Evolutionary conservation across 2,797 vertebrate species (phyloP).

Genomic region (Microctenopoma lineatum): DNA sequence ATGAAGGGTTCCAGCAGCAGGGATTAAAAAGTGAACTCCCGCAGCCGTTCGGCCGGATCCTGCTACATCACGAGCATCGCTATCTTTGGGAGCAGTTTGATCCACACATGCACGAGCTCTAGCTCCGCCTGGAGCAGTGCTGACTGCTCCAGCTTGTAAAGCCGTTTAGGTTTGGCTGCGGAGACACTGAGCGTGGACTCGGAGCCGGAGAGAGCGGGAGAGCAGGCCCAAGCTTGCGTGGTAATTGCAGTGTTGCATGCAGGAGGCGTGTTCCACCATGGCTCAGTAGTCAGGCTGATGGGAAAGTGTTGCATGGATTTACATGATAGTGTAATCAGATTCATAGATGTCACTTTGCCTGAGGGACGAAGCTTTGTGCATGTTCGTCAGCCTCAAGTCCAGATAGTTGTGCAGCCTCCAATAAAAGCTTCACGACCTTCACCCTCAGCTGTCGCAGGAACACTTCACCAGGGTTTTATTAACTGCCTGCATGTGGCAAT

Average conservation of each 20-base stretch:
- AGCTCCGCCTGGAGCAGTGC: slow-evolving; percentile 32
- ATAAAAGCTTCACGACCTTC: too few species aligned
- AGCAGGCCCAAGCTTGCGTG: not conserved
- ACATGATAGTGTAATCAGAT: slow-evolving; percentile 21
- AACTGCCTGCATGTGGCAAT: too few species aligned
- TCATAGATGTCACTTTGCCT: not conserved
- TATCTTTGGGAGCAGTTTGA: slow-evolving; percentile 36
- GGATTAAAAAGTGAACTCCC: slow-evolving; percentile 30
- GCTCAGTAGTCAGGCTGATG: slow-evolving; percentile 27
- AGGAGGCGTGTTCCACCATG: slow-evolving; percentile 22
- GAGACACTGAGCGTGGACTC: not conserved
- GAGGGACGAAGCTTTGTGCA: not conserved
- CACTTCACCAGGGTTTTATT: too few species aligned
- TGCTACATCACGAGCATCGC: slow-evolving; percentile 26
- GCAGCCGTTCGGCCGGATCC: slow-evolving; percentile 25
- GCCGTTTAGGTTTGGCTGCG: slow-evolving; percentile 27
- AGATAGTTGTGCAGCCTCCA: too few species aligned
- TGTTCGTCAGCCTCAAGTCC: too few species aligned
- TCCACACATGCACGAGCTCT: slow-evolving; percentile 27
- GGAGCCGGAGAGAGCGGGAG: slow-evolving; percentile 12
- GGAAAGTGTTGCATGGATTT: slow-evolving; percentile 7
- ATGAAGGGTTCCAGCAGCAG: slow-evolving; percentile 6
- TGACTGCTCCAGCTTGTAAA: slow-evolving; percentile 22
- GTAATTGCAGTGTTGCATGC: slow-evolving; percentile 26
- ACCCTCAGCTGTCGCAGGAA: not conserved